Conservation (phyloP, 2,113 vertebrate genomes). For the Engystomops pustulosus region DNA sequence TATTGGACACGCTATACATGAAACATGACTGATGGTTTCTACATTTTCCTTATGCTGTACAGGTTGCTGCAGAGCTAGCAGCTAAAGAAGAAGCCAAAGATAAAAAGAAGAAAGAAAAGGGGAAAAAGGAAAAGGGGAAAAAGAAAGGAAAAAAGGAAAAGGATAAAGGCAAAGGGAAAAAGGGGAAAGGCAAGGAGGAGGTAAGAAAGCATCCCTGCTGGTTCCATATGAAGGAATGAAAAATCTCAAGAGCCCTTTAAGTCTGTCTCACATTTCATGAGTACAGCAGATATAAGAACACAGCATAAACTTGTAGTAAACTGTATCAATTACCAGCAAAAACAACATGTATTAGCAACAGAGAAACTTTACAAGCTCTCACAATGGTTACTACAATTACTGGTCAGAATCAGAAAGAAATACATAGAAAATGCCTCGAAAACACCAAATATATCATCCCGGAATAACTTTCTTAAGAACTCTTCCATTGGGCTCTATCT, state of each 20-base stretch:
- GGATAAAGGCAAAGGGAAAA: constrained; percentile 53
- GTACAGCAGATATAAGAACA: background rate
- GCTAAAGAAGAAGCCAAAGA: constrained; percentile 77
- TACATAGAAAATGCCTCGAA: background rate
- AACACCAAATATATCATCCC: too few relatives aligned
- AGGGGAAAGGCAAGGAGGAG: constrained; percentile 59
- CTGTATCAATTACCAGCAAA: constrained; percentile 16
- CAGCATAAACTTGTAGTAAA: background rate
- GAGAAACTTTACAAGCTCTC: background rate
- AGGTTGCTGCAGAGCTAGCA: constrained; percentile 82
- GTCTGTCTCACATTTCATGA: background rate
- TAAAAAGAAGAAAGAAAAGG: constrained; percentile 70
- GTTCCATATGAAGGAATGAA: background rate
- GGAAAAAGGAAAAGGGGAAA: constrained; percentile 65
- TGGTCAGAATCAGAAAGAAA: background rate
- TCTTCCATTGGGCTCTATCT: too few relatives aligned
- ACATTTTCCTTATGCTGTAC: constrained; percentile 40
- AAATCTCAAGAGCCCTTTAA: background rate
- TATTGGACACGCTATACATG: background rate
- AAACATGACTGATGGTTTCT: background rate
- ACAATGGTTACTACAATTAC: background rate
- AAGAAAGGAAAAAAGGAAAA: constrained; percentile 60
- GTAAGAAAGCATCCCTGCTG: constrained; percentile 28
- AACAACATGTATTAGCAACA: constrained; percentile 14
- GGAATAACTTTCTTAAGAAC: too few relatives aligned